phyloP scores from a whole-genome alignment of 2,113 vertebrate genomes.

The Antennarius striatus region DNA sequence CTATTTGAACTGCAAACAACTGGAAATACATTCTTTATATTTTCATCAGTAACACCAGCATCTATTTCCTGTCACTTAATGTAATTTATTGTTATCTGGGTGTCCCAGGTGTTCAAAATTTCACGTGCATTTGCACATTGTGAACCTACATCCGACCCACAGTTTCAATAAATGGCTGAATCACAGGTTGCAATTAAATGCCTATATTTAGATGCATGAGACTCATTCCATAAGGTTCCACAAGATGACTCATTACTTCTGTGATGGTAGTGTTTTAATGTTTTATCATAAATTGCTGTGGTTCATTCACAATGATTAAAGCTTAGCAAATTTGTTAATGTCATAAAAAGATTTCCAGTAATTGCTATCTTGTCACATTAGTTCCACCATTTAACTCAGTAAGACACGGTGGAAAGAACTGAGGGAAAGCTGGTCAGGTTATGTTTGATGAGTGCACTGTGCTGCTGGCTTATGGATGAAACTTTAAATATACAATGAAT shows the following conservation, averaged over 20 bases:
- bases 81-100: background rate
- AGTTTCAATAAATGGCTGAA: too few relatives aligned
- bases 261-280: background rate
- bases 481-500: too few relatives aligned
- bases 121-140: too few relatives aligned
- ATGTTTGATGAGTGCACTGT: too few relatives aligned
- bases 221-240: background rate
- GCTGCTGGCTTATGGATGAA: too few relatives aligned
- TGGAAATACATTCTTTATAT: background rate
- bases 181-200: background rate
- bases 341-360: background rate
- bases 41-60: background rate
- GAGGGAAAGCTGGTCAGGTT: too few relatives aligned
- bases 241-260: background rate
- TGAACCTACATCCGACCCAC: too few relatives aligned
- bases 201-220: conserved; percentile 2
- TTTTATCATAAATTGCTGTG: background rate
- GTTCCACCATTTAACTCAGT: background rate
- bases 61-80: background rate
- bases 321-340: background rate
- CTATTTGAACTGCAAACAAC: background rate
- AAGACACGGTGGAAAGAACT: too few relatives aligned
- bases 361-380: background rate
- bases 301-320: background rate
- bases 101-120: conserved; percentile 9